A percentile compares a stretch with the other conserved stretches of the same genome.
phyloP scores from a whole-genome alignment of 2,113 vertebrate genomes.

The Sceloporus undulatus region DNA sequence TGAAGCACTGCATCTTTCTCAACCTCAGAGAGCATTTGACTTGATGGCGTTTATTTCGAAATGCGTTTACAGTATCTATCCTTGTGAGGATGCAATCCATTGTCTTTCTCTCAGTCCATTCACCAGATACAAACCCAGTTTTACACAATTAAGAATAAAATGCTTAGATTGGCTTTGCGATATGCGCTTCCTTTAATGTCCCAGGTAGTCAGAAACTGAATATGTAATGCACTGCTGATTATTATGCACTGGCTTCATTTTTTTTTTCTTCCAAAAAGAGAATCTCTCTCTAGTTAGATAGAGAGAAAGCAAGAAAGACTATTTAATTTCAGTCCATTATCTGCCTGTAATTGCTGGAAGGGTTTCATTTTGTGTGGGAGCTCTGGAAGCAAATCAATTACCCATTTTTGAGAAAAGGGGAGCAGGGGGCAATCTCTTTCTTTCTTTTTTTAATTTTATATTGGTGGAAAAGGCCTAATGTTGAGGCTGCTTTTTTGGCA shows the following conservation, averaged over 20 bases:
- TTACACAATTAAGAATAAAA: slow-evolving; percentile 56
- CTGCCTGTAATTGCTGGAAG: slow-evolving; percentile 75
- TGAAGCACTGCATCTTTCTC: too few relatives aligned
- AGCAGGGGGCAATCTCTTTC: not conserved
- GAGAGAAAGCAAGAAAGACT: slow-evolving; percentile 65
- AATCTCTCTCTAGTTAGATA: slow-evolving; percentile 61
- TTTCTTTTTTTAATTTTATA: slow-evolving; percentile 19
- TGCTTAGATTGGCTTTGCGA: slow-evolving; percentile 52
- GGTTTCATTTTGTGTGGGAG: slow-evolving; percentile 69
- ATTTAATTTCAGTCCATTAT: slow-evolving; percentile 78
- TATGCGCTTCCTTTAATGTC: slow-evolving; percentile 60
- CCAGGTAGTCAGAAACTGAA: slow-evolving; percentile 62
- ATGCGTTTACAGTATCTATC: not conserved
- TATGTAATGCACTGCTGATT: slow-evolving; percentile 70
- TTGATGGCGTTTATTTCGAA: not conserved
- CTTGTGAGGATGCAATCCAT: not conserved
- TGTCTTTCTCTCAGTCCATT: slow-evolving; percentile 38
- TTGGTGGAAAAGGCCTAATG: slow-evolving; percentile 64
- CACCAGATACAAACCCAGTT: not conserved
- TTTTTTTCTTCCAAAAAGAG: slow-evolving; percentile 36
- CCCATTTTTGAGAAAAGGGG: not conserved
- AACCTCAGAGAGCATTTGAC: not conserved
- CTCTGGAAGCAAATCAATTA: slow-evolving; percentile 47
- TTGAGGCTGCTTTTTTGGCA: slow-evolving; percentile 63
- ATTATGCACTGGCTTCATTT: slow-evolving; percentile 66